Evolutionary conservation across 2,113 vertebrate species (phyloP).

Genomic region (Pseudorectes ferrugineus): DNA sequence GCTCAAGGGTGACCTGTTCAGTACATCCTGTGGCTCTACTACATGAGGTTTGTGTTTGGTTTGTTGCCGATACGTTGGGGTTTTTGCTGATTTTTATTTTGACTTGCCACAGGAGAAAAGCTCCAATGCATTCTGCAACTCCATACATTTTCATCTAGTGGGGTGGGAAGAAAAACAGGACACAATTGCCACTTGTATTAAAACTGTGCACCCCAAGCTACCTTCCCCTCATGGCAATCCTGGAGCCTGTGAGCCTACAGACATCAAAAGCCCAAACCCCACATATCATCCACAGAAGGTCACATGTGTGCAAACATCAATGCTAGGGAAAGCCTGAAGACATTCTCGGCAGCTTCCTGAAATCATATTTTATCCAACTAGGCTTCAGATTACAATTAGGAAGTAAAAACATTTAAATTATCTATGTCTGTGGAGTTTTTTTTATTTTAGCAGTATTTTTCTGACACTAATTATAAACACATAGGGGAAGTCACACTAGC

Average conservation of each 20-base stretch:
- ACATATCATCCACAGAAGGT: rapidly evolving
- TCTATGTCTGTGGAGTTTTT: not conserved
- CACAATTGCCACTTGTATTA: not conserved
- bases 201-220: rapidly evolving
- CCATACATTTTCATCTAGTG: not conserved
- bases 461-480: not conserved
- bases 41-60: rapidly evolving
- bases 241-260: not conserved
- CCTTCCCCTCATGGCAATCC: not conserved
- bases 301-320: not conserved
- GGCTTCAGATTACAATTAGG: not conserved
- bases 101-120: not conserved
- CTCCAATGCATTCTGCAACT: not conserved
- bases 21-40: not conserved
- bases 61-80: rapidly evolving
- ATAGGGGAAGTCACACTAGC: not conserved
- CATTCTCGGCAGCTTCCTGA: not conserved
- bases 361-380: not conserved
- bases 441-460: not conserved
- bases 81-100: not conserved
- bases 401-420: not conserved
- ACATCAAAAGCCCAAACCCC: not conserved
- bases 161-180: not conserved
- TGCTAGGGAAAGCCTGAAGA: not conserved
- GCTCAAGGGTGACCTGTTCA: not conserved